Evolutionary conservation across 2,113 vertebrate genomes (phyloP).

Genomic region (Hymenochirus boettgeri): DNA sequence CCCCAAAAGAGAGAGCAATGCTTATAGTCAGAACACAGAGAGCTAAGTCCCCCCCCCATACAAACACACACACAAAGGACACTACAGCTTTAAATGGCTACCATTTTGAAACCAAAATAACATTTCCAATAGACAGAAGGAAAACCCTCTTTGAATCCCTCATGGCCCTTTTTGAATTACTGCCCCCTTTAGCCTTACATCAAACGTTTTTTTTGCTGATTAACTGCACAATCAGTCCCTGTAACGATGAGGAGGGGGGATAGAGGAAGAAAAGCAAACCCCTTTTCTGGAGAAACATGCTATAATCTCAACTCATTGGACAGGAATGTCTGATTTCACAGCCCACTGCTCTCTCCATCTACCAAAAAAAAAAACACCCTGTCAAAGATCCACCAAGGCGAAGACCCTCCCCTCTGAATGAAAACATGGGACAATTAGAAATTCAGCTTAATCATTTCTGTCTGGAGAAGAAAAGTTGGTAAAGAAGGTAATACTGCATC

Average conservation of each 20-base stretch:
- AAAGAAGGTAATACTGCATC: too few species aligned
- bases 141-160: slow-evolving; percentile 31
- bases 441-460: slow-evolving; percentile 25
- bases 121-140: slow-evolving; percentile 25
- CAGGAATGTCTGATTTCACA: slow-evolving; percentile 95
- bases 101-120: slow-evolving; percentile 34
- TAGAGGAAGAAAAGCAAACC: slow-evolving; percentile 69
- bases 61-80: background rate
- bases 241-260: slow-evolving; percentile 64
- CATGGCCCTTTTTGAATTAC: slow-evolving; percentile 70
- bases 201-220: slow-evolving; percentile 79
- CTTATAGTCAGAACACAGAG: background rate
- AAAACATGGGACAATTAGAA: slow-evolving; percentile 41
- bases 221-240: slow-evolving; percentile 81
- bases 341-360: slow-evolving; percentile 74
- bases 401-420: slow-evolving; percentile 46
- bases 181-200: slow-evolving; percentile 80
- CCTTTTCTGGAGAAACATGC: slow-evolving; percentile 87
- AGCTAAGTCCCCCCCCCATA: background rate
- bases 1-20: background rate
- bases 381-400: slow-evolving; percentile 62
- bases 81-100: slow-evolving; percentile 22
- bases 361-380: slow-evolving; percentile 63
- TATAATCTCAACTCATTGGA: slow-evolving; percentile 95
- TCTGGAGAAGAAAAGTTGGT: too few species aligned